Percentiles rank a stretch among this genome's conserved stretches.
Conservation (phyloP, 2,888 invertebrate genomes). For the Ophion ellenae region DNA sequence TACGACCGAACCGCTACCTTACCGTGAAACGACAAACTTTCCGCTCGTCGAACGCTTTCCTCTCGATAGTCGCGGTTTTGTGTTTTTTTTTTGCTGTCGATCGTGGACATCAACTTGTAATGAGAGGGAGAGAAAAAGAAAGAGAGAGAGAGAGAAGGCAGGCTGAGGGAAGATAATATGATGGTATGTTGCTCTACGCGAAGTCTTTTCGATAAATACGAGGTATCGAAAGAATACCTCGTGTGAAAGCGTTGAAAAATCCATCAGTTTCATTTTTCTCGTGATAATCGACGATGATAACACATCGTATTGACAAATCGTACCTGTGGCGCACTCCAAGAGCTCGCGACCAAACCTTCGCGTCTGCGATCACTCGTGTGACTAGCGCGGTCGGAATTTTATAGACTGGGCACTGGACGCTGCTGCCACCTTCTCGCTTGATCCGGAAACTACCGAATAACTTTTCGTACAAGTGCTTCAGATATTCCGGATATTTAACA, state of each 20-base stretch:
- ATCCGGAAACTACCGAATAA: neutral
- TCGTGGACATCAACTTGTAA: constrained; percentile 21
- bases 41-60: constrained; percentile 33
- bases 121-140: neutral
- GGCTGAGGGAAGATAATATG: neutral
- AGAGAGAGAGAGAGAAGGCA: neutral
- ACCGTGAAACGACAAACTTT: constrained; percentile 71
- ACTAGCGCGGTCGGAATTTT: constrained; percentile 46
- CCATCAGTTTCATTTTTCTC: constrained; percentile 1
- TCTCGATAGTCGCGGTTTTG: constrained; percentile 42
- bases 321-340: constrained; percentile 58
- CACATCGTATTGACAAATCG: constrained; percentile 6
- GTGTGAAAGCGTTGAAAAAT: neutral
- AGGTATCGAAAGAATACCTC: neutral
- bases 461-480: neutral
- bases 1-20: constrained; percentile 74
- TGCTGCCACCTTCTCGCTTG: neutral
- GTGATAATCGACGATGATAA: constrained; percentile 43
- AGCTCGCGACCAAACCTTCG: constrained; percentile 41
- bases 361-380: constrained; percentile 30
- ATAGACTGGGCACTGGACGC: neutral
- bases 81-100: constrained; percentile 1
- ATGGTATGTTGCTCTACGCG: neutral
- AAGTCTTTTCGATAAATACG: neutral
- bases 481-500: neutral